These are phyloP conservation scores for Holothuria leucospilota DNA, from an alignment of 53 echinoderm and acorn worm species.

Conservation along the genomic window DNA sequence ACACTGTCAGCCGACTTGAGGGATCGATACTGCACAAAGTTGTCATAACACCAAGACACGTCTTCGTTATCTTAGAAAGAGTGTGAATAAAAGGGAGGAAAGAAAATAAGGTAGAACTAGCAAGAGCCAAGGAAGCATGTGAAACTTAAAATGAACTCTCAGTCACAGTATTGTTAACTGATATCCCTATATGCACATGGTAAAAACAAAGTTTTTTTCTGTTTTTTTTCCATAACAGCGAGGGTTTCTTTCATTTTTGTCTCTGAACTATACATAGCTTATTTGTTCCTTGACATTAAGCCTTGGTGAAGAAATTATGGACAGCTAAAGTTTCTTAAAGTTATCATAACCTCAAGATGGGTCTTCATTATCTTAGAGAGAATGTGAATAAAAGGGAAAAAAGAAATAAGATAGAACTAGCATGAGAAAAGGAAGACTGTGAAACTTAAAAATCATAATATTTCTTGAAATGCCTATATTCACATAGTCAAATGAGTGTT, in stretches of 20 bases:
- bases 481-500: too few species aligned
- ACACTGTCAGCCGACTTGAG: constrained; percentile 99
- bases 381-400: not conserved
- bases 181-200: too few species aligned
- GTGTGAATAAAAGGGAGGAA: too few species aligned
- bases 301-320: too few species aligned
- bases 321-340: constrained; percentile 70
- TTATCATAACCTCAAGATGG: constrained; percentile 98
- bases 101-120: not conserved
- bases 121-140: not conserved
- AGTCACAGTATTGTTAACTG: not conserved
- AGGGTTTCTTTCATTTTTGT: too few species aligned
- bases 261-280: too few species aligned
- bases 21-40: constrained; percentile 96
- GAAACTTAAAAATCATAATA: not conserved
- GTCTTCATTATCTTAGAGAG: constrained; percentile 80
- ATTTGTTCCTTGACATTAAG: too few species aligned
- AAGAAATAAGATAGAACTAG: not conserved
- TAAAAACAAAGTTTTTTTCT: too few species aligned
- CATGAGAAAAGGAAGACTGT: not conserved
- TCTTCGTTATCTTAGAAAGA: constrained; percentile 83
- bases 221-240: too few species aligned
- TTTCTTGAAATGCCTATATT: not conserved
- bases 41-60: constrained; percentile 97
- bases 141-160: not conserved